phyloP scores from a whole-genome alignment of 1,140 invertebrate genomes.

The Drosophila hydei region DNA sequence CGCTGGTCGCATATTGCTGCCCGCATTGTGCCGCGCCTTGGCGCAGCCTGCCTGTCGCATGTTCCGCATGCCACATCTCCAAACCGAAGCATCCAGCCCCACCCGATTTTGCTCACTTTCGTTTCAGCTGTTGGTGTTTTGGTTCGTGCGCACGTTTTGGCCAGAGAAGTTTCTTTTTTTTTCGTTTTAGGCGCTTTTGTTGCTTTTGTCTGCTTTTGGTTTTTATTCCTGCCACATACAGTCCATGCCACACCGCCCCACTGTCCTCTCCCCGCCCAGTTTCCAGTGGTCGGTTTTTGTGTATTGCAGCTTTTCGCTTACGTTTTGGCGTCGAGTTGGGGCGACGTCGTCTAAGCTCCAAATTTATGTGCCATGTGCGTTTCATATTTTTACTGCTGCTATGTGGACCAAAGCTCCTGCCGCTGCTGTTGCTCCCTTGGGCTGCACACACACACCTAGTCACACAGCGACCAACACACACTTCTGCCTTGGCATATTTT shows the following conservation, averaged over 20 bases:
- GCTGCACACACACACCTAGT: constrained; percentile 12
- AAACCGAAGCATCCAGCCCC: background rate
- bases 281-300: constrained; percentile 35
- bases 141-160: constrained; percentile 53
- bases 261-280: background rate
- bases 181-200: constrained; percentile 23
- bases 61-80: background rate
- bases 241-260: background rate
- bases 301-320: constrained; percentile 40
- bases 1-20: constrained; percentile 50
- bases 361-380: constrained; percentile 76
- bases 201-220: constrained; percentile 68
- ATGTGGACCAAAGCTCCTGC: constrained; percentile 52
- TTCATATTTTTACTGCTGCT: constrained; percentile 71
- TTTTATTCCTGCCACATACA: constrained; percentile 53
- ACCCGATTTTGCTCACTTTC: constrained; percentile 13
- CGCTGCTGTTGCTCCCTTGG: constrained; percentile 24
- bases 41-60: background rate
- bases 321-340: constrained; percentile 42
- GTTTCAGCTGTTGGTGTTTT: constrained; percentile 60
- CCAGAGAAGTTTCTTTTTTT: constrained; percentile 13
- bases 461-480: constrained; percentile 13
- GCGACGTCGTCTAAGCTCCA: constrained; percentile 60
- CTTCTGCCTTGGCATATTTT: background rate
- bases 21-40: constrained; percentile 64